phyloP scores from a whole-genome alignment of 2,888 invertebrate genomes.

The Unio pictorum region DNA sequence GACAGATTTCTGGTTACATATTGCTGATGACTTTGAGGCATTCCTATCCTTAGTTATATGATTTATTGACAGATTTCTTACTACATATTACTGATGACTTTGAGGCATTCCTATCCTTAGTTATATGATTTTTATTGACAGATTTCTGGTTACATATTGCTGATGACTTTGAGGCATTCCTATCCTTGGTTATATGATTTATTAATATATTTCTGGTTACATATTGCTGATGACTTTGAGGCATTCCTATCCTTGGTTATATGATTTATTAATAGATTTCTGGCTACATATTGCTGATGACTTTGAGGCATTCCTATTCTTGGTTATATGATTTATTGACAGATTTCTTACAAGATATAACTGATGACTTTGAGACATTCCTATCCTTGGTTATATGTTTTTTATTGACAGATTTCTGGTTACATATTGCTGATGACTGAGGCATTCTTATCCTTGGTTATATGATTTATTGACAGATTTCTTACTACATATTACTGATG shows the following conservation, averaged over 20 bases:
- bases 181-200: constrained; percentile 1
- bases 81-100: constrained; percentile 95
- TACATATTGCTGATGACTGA: constrained; percentile 97
- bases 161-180: neutral
- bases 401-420: constrained; percentile 73
- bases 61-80: constrained; percentile 72
- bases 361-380: no score
- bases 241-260: no score
- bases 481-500: no score
- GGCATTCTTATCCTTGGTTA: constrained; percentile 78
- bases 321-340: no score
- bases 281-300: constrained; percentile 94
- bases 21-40: no score
- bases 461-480: no score
- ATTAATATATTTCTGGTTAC: neutral
- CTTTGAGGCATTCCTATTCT: constrained; percentile 88
- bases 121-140: no score
- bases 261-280: constrained; percentile 54
- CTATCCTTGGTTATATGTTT: no score
- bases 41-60: no score
- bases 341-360: no score
- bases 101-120: constrained; percentile 83
- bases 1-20: neutral
- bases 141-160: no score
- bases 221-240: no score